Base-by-base conservation (phyloP, 2,888 invertebrate species). In the Cephus pygmeus region DNA sequence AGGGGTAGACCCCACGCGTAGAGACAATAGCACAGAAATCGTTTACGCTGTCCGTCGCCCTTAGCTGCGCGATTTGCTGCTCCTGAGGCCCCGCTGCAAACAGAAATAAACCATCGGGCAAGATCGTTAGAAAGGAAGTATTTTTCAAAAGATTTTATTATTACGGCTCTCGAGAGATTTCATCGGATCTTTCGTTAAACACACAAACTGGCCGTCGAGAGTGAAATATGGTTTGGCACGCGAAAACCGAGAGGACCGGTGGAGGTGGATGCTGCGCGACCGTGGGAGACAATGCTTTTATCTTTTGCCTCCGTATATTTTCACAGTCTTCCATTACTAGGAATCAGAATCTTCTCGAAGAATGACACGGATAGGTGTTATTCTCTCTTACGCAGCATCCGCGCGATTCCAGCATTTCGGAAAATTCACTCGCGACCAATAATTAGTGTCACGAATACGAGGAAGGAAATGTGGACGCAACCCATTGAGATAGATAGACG, bases 1-100 rank as follows among this genome's bases (percentile, higher is more conserved):
- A 94, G 87, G 0, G 96, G 93, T 12, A 94, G 85, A 4, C 94
- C 94, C 96, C 96, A 96, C 1, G 96, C 95, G 88, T 96, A 96
- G 1, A 94, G 73, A 0, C 95, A 95, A 88, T 96, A 96, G 87
- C 92, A 92, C 3, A 94, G 77, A 87, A 96, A 95, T 79, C 94
- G 93, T 74, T 93, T 94, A 56, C 76, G 82, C 68, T 79, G 83
- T 4, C 81, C 79, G 11, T 83, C 83, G 4, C 56, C 56, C 56
- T 56, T 56, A 23, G 56, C 23, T 23, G 56, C 9, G 23, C 56
- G 56, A 56, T 23, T 56, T 3, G 56, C 78, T 81, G 93, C 92
- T 11, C 92, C 92, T 33, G 93, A 92, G 69, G 93, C 91, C 76
- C 92, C 93, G 87, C 93, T 94, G 86, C 34, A 84, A 84, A 34